Evolutionary conservation across 2,113 vertebrate species (phyloP).

Genomic region (Penelope pileata): DNA sequence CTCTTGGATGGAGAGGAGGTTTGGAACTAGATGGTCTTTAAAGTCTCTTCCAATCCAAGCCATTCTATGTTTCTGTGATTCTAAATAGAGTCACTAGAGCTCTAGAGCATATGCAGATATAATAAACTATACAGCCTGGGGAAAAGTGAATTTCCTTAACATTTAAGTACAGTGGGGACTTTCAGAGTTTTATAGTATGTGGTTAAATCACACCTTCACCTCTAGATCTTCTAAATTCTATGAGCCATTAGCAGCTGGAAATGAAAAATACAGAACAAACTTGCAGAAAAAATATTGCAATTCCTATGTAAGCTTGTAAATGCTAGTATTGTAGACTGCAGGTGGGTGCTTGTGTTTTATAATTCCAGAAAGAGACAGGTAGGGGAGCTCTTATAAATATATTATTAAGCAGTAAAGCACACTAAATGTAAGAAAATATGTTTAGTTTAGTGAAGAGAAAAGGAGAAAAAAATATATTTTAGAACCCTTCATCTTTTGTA

Average conservation of each 20-base stretch:
- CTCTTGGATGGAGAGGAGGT: background rate
- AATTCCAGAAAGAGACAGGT: constrained; percentile 67
- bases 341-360: constrained; percentile 42
- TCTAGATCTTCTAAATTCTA: constrained; percentile 42
- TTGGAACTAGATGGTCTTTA: background rate
- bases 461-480: background rate
- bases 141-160: constrained; percentile 56
- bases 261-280: constrained; percentile 62
- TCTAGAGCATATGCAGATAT: constrained; percentile 9
- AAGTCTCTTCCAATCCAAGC: background rate
- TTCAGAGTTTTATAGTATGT: constrained; percentile 21
- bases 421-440: background rate
- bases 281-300: constrained; percentile 49
- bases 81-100: background rate
- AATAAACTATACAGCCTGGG: background rate
- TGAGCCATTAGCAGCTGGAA: constrained; percentile 60
- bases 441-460: background rate
- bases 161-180: constrained; percentile 35
- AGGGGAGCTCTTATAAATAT: constrained; percentile 67
- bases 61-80: background rate
- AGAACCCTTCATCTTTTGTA: background rate
- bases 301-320: constrained; percentile 59
- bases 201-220: constrained; percentile 49
- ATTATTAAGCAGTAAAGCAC: constrained; percentile 56
- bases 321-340: constrained; percentile 39